phyloP scores from a whole-genome alignment of 1,140 invertebrate genomes.

The Platorchestia sp. region DNA sequence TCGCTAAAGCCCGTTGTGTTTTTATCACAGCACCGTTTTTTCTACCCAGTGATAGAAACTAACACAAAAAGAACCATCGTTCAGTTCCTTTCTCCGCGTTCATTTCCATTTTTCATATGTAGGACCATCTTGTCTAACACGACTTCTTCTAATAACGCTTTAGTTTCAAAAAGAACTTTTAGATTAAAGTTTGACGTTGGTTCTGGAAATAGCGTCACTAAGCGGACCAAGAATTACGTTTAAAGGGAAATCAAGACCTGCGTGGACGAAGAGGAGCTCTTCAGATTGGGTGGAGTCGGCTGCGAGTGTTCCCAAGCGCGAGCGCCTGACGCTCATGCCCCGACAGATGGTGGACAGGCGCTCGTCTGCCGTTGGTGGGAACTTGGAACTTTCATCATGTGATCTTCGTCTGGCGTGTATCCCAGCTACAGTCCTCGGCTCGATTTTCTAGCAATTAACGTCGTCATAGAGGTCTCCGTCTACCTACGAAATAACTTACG shows the following conservation, averaged over 20 bases:
- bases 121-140: not conserved
- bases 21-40: too few relatives aligned
- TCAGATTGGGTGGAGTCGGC: constrained; percentile 4
- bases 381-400: not conserved
- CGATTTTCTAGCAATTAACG: too few relatives aligned
- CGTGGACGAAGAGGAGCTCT: not conserved
- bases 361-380: not conserved
- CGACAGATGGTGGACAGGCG: constrained; percentile 17
- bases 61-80: not conserved
- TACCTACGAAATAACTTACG: too few relatives aligned
- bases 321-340: not conserved
- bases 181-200: not conserved
- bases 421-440: not conserved
- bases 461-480: too few relatives aligned
- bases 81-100: too few relatives aligned
- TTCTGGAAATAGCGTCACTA: not conserved
- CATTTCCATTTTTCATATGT: not conserved
- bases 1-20: too few relatives aligned
- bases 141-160: not conserved
- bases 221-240: not conserved
- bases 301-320: constrained; percentile 4
- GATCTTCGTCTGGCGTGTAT: not conserved
- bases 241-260: not conserved
- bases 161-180: not conserved
- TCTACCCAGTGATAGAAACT: too few relatives aligned